Percentiles rank a stretch among this genome's conserved stretches.
These are phyloP conservation scores for Bucco capensis DNA, from an alignment of 2,113 vertebrate species.

Conservation along the genomic window DNA sequence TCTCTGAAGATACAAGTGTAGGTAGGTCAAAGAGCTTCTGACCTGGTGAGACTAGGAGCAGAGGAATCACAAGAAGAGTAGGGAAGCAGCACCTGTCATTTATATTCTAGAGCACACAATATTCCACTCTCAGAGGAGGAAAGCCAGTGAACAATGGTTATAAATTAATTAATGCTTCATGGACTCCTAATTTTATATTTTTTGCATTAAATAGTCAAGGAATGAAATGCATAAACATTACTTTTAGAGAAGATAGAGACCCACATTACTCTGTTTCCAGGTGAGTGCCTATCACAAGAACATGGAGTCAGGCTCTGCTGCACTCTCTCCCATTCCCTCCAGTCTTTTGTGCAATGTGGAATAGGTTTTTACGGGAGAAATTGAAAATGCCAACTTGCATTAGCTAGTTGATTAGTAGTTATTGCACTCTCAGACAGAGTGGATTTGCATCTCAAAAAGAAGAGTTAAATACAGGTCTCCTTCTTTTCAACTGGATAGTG, in stretches of 20 bases:
- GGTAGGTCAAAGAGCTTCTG: background rate
- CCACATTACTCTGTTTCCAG: conserved; percentile 45
- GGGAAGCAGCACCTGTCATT: background rate
- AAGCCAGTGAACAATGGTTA: conserved; percentile 25
- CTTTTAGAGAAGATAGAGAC: conserved; percentile 10
- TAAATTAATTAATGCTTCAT: conserved; percentile 56
- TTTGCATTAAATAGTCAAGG: conserved; percentile 37
- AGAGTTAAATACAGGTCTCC: background rate
- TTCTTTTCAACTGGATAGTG: background rate
- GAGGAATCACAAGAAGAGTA: background rate
- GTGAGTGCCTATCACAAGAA: conserved; percentile 26
- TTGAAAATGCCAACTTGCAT: conserved; percentile 55
- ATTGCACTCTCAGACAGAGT: conserved; percentile 23
- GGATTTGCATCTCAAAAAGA: conserved; percentile 34
- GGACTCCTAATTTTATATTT: conserved; percentile 39
- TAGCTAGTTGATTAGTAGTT: conserved; percentile 53
- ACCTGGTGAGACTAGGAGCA: background rate
- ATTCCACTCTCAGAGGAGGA: background rate
- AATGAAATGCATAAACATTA: conserved; percentile 50
- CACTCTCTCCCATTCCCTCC: background rate
- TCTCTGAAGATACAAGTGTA: background rate
- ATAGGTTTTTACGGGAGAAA: conserved; percentile 55
- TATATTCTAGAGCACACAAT: conserved; percentile 9
- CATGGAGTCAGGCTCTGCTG: conserved; percentile 33
- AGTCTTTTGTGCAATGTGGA: background rate